Evolutionary conservation across 2,113 vertebrate species (phyloP).

Genomic region (Raja brachyura): DNA sequence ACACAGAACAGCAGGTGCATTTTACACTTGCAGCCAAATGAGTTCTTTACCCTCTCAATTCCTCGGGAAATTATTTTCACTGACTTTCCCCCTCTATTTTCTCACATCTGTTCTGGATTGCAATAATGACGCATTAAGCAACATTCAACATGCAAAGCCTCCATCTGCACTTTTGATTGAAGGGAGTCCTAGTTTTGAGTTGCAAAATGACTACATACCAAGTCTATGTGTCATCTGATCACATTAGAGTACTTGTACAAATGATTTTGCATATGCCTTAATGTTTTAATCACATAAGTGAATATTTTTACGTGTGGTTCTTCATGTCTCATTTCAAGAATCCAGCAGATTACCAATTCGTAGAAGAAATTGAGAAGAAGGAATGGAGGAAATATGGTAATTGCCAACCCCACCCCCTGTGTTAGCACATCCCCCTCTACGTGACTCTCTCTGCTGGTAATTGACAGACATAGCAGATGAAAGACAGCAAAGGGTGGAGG

Average conservation of each 20-base stretch:
- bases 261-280: not conserved
- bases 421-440: too few species aligned
- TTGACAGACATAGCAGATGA: not conserved
- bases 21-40: not conserved
- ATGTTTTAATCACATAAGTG: too few species aligned
- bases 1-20: slow-evolving; percentile 1
- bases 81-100: not conserved
- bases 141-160: not conserved
- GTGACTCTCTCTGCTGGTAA: not conserved
- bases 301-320: not conserved
- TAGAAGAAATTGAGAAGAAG: not conserved
- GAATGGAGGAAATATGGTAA: not conserved
- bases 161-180: too few species aligned
- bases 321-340: not conserved
- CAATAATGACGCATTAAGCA: not conserved
- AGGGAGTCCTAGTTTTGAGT: too few species aligned
- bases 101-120: not conserved
- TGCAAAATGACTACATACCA: too few species aligned
- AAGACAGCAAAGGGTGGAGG: not conserved
- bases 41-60: not conserved
- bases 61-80: not conserved
- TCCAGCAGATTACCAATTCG: not conserved
- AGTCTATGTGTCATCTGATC: not conserved
- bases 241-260: not conserved
- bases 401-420: not conserved